Evolutionary conservation across 2,113 vertebrate species (phyloP).

Genomic region (Antennarius striatus): DNA sequence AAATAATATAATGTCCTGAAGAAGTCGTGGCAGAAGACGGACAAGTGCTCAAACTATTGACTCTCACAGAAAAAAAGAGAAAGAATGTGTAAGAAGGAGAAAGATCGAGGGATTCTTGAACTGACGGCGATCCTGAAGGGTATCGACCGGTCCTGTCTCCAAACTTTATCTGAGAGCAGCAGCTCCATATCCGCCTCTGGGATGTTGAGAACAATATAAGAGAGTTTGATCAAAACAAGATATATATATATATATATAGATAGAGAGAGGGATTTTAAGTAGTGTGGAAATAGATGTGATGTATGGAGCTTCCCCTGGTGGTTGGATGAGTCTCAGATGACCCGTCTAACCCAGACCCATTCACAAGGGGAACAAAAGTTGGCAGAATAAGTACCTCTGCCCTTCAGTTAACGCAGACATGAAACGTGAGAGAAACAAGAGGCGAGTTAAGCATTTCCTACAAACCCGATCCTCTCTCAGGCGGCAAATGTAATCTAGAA

Average conservation of each 20-base stretch:
- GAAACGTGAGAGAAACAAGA: conserved; percentile 47
- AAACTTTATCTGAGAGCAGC: conserved; percentile 33
- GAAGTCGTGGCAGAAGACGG: conserved; percentile 1
- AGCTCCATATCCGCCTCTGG: conserved; percentile 25
- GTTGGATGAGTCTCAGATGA: conserved; percentile 20
- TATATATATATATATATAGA: conserved; percentile 6
- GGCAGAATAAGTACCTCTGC: conserved; percentile 13
- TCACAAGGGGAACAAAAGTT: conserved; percentile 30
- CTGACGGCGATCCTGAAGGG: conserved; percentile 17
- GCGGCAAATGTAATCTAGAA: conserved; percentile 71
- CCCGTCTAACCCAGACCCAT: conserved; percentile 20
- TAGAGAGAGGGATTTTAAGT: conserved; percentile 5
- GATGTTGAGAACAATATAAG: conserved; percentile 12
- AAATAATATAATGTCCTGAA: conserved; percentile 2
- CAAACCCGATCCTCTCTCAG: conserved; percentile 29
- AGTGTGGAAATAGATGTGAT: conserved; percentile 4
- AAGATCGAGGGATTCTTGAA: background rate
- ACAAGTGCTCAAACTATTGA: conserved; percentile 1
- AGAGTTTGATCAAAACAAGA: conserved; percentile 35
- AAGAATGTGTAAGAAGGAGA: background rate
- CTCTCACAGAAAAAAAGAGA: background rate
- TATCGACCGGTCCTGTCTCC: conserved; percentile 17
- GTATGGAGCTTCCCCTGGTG: conserved; percentile 17
- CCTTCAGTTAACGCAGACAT: conserved; percentile 41
- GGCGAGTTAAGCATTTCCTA: conserved; percentile 51